Evolutionary conservation across 2,797 vertebrate species (phyloP).

Genomic region (Bovichtus variegatus): DNA sequence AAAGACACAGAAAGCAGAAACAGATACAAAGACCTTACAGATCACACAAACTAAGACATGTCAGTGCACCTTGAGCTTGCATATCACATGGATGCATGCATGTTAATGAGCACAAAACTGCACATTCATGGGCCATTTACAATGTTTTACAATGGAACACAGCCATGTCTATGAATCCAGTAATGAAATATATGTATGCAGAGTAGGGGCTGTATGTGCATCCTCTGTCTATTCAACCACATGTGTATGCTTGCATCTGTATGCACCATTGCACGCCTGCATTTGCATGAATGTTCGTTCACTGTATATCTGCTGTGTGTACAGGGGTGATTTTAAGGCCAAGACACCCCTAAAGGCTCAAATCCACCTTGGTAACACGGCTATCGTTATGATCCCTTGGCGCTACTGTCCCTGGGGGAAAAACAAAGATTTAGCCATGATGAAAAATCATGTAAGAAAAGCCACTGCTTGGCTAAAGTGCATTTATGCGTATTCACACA

Average conservation of each 20-base stretch:
- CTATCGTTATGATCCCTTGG: conserved; percentile 58
- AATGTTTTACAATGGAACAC: conserved; percentile 2
- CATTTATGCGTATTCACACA: conserved; percentile 73
- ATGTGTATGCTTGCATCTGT: conserved; percentile 27
- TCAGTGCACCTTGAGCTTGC: neutral
- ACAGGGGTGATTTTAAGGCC: conserved; percentile 66
- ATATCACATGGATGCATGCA: neutral
- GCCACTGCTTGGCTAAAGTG: conserved; percentile 71
- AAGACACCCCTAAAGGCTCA: conserved; percentile 62
- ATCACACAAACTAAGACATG: conserved; percentile 8
- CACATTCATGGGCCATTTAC: neutral
- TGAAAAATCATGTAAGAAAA: conserved; percentile 74
- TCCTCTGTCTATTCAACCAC: conserved; percentile 18
- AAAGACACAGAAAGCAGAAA: conserved; percentile 4
- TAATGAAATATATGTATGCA: conserved; percentile 18
- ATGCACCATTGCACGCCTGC: conserved; percentile 22
- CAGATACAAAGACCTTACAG: conserved; percentile 1
- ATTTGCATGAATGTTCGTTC: conserved; percentile 44
- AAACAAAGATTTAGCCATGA: conserved; percentile 76
- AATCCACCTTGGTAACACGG: conserved; percentile 48
- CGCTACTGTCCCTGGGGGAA: conserved; percentile 55
- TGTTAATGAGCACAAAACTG: neutral
- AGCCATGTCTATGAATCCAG: neutral
- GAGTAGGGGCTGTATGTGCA: neutral
- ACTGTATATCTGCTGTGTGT: conserved; percentile 31